Evolutionary conservation across 2,888 invertebrate genomes (phyloP).

Genomic region (Cryptus armator): DNA sequence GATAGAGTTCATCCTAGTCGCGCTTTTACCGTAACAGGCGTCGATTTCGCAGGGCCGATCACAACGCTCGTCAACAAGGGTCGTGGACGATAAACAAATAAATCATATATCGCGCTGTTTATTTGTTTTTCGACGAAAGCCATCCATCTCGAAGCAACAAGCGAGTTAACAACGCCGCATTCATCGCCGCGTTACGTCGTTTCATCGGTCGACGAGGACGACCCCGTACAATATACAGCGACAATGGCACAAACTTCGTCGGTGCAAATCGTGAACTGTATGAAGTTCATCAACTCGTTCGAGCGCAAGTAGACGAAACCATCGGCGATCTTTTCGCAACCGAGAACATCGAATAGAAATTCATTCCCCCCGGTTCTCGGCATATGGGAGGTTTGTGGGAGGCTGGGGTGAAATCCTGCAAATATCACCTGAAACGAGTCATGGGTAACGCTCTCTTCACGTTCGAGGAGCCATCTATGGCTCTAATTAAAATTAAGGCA

Average conservation of each 20-base stretch:
- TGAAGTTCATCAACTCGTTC: constrained; percentile 44
- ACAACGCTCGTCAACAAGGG: constrained; percentile 58
- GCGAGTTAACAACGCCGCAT: constrained; percentile 67
- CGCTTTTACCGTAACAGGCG: constrained; percentile 53
- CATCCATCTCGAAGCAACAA: constrained; percentile 70
- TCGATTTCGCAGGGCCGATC: constrained; percentile 63
- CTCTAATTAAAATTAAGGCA: constrained; percentile 74
- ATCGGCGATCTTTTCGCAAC: constrained; percentile 9
- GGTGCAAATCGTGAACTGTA: constrained; percentile 71
- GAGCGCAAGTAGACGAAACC: background rate
- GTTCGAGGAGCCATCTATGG: constrained; percentile 73
- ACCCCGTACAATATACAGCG: constrained; percentile 64
- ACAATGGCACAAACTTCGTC: constrained; percentile 75
- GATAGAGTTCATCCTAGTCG: constrained; percentile 48
- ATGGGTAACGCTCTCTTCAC: constrained; percentile 69
- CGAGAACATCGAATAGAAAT: constrained; percentile 71
- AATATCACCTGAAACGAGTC: constrained; percentile 74
- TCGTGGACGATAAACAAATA: constrained; percentile 51
- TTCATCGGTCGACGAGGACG: constrained; percentile 70
- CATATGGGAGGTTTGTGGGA: constrained; percentile 77
- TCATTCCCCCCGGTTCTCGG: constrained; percentile 73
- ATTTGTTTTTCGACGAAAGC: constrained; percentile 72
- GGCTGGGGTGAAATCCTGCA: constrained; percentile 73
- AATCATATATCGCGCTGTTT: constrained; percentile 70
- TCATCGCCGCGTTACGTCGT: constrained; percentile 67